Conservation (phyloP, 2,113 vertebrate genomes). For the Microcebus lehilahytsara region DNA sequence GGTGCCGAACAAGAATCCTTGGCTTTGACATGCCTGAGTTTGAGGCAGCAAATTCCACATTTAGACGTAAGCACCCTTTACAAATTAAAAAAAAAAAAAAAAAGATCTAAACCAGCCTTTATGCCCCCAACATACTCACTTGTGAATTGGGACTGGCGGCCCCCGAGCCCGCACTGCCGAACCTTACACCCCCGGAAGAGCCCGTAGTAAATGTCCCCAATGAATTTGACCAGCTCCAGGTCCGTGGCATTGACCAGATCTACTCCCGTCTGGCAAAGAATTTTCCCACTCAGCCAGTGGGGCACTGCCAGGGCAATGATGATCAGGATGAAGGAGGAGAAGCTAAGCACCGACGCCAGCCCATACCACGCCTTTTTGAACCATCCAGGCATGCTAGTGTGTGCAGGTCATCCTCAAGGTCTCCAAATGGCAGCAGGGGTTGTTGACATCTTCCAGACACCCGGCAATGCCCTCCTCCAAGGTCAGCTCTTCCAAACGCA, state of each 20-base stretch:
- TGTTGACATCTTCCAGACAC: not conserved
- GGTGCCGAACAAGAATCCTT: not conserved
- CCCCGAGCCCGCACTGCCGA: constrained; percentile 93
- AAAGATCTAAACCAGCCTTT: not conserved
- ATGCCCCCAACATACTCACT: constrained; percentile 85
- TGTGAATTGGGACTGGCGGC: constrained; percentile 90
- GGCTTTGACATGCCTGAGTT: not conserved
- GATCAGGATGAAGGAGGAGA: constrained; percentile 89
- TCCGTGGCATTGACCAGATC: constrained; percentile 96
- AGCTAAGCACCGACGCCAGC: constrained; percentile 88
- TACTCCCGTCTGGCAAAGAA: constrained; percentile 95
- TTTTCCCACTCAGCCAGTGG: constrained; percentile 92
- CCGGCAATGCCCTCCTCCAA: not conserved
- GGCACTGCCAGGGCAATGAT: constrained; percentile 89
- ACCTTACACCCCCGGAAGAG: constrained; percentile 94
- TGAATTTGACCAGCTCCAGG: constrained; percentile 93
- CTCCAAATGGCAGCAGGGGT: constrained; percentile 44
- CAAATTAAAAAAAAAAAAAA: not conserved
- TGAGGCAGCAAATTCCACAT: not conserved
- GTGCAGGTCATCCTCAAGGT: constrained; percentile 76
- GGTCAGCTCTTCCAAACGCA: not conserved
- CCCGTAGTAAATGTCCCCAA: constrained; percentile 94
- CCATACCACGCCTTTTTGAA: constrained; percentile 92
- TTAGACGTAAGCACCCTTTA: not conserved
- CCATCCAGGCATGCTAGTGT: constrained; percentile 91